Evolutionary conservation across 92 coral and sea anemone genomes (phyloP), one percentile per base, ranked within the genome.

Genomic region (Micromussa lordhowensis): DNA sequence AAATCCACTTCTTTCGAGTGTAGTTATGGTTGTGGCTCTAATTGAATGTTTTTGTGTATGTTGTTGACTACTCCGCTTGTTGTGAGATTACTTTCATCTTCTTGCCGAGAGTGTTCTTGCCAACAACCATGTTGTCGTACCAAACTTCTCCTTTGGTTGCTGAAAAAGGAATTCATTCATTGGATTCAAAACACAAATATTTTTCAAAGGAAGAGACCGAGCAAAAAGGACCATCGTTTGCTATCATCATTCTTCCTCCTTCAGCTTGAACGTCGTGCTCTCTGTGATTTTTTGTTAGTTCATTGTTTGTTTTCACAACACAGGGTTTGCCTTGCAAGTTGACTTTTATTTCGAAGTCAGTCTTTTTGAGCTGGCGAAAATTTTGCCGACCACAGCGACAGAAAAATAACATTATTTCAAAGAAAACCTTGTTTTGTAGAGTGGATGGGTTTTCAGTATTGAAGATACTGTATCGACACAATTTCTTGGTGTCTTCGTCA

Each of bases 321-420:
- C 57, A 80, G 81, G 80, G 44, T 79, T 34, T 79, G 54, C 86
- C 86, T 64, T 82, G 72, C 26, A 89, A 77, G 73, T 91, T 87
- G 68, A n/a, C n/a, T n/a, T n/a, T n/a, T n/a, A n/a, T n/a, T n/a
- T 63, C 51, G 30, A 91, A 87, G 83, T 87, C 87, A 54, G 58
- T 28, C 61, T 91, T 91, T 85, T 87, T 90, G n/a, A 93, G 83
- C 31, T 91, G 81, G 24, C 90, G 34, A 36, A 93, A 77, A 80
- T 31, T n/a, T 79, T 90, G 84, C 17, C 83, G 78, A 22, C 92
- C 93, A 49, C 92, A 80, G 34, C 90, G 87, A 73, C 90, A 83
- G 63, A 94, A 94, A 75, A 70, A 92, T 17, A 94, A 68, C 93
- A 94, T 86, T 24, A 92, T 64, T 59, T 94, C 96, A 74, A 91